Conservation (phyloP, 23 tunicate species). For the Diplosoma virens region DNA sequence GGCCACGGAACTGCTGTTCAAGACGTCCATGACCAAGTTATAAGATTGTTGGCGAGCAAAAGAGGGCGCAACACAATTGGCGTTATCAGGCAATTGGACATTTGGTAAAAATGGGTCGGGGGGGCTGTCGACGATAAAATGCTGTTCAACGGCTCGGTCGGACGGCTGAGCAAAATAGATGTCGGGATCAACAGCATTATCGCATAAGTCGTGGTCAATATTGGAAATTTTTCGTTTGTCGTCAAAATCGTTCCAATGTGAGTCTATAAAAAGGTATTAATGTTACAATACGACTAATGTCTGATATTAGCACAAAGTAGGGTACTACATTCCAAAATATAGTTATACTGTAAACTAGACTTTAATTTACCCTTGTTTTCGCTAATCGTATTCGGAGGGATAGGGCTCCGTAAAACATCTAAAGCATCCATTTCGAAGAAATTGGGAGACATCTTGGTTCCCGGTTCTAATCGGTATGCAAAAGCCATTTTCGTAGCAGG, state of each 20-base stretch:
- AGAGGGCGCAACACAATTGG: too few relatives aligned
- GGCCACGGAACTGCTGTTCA: not conserved
- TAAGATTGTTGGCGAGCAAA: conserved; percentile 37
- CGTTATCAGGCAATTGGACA: too few relatives aligned
- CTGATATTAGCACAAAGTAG: not conserved
- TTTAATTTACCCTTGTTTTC: not conserved
- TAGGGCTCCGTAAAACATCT: not conserved
- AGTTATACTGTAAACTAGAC: not conserved
- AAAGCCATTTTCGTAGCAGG: too few relatives aligned
- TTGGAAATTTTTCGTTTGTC: not conserved
- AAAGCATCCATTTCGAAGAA: conserved; percentile 2
- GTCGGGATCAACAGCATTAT: conserved; percentile 28
- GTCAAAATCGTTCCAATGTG: not conserved
- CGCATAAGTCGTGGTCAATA: not conserved
- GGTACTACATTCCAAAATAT: not conserved
- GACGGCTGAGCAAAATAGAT: not conserved
- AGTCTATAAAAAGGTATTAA: too few relatives aligned
- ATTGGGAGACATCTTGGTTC: conserved; percentile 11
- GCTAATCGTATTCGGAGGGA: not conserved
- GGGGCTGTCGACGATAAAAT: too few relatives aligned
- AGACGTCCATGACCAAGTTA: conserved; percentile 43
- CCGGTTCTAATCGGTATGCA: too few relatives aligned
- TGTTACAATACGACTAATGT: too few relatives aligned
- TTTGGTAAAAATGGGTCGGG: too few relatives aligned
- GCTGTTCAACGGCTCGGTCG: too few relatives aligned